Conservation (phyloP, 1,140 invertebrate species). For the Lasioglossum baleicum region DNA sequence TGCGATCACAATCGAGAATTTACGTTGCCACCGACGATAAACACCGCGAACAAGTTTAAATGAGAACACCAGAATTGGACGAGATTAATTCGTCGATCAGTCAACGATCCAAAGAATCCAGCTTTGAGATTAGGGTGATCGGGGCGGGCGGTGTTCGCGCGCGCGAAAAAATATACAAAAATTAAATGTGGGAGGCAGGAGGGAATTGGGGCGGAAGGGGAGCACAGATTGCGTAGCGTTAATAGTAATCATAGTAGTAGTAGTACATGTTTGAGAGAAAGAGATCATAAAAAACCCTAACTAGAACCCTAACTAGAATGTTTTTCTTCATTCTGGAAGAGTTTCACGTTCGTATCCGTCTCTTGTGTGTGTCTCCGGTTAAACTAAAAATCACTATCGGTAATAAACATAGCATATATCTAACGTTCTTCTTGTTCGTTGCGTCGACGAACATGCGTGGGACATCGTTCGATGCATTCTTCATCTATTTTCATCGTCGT, state of each 20-base stretch:
- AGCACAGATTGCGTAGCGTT: constrained; percentile 77
- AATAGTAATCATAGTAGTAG: constrained; percentile 72
- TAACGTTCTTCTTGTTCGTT: constrained; percentile 50
- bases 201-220: background rate
- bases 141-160: constrained; percentile 51
- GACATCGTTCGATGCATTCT: constrained; percentile 65
- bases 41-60: too few relatives aligned
- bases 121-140: background rate
- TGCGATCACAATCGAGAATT: too few relatives aligned
- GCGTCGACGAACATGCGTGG: constrained; percentile 46
- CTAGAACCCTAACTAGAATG: constrained; percentile 79
- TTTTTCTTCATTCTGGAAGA: constrained; percentile 77
- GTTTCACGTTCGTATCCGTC: constrained; percentile 63
- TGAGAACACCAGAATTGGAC: too few relatives aligned
- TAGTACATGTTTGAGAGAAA: constrained; percentile 76
- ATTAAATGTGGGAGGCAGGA: constrained; percentile 50
- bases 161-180: constrained; percentile 78
- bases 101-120: background rate
- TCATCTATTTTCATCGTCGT: background rate
- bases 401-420: constrained; percentile 72
- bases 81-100: background rate
- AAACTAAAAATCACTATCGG: constrained; percentile 72
- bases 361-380: constrained; percentile 9
- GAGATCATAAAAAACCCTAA: constrained; percentile 81
- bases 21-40: too few relatives aligned